Base-by-base conservation (phyloP, 2,888 invertebrate species). In the Megaustenia siamemsis region DNA sequence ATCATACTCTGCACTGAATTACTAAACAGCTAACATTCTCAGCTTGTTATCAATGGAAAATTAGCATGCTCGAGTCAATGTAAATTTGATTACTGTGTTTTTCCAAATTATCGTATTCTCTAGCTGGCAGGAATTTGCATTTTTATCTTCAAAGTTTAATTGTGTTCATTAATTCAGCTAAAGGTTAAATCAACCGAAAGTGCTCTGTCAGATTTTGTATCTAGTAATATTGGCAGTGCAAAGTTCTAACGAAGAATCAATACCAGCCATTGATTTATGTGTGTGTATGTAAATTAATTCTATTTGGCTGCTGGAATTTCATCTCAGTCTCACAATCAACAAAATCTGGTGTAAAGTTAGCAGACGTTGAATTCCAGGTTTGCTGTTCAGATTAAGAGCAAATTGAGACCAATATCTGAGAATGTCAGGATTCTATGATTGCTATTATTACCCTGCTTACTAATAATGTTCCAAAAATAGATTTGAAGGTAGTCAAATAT, bases 181-280 rank as follows among this genome's bases (percentile, higher is more conserved):
- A 73, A 28, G 28, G 71, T 32, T 45, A 45, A 12, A 15, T 73
- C 15, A 73, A 28, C 10, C 45, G 45, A 73, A 45, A 73, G 45
- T 12, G 5, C n/a, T 24, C 28, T 43, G n/a, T 43, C 45, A 45
- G 43, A 73, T 73, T 10, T 38, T 43, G 45, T 73, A 8, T 45
- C 71, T 28, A 28, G 71, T 12, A 45, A n/a, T 73, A 73, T 73
- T 73, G 28, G 71, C 71, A 45, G 10, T 73, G 45, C 45, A 43
- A 8, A 18, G 45, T 45, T 45, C 71, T 10, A 73, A n/a, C 24
- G 45, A 45, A 45, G 28, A 73, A 45, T 45, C 71, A 73, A 45
- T 45, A 73, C 28, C 24, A 4, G 71, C 12, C 45, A 45, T 73
- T 73, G 43, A 43, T 45, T 73, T 73, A 1, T 28, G 43, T 73